These are phyloP conservation scores for Ptychoptera contaminata DNA, from an alignment of 2,888 invertebrate species.

Conservation along the genomic window DNA sequence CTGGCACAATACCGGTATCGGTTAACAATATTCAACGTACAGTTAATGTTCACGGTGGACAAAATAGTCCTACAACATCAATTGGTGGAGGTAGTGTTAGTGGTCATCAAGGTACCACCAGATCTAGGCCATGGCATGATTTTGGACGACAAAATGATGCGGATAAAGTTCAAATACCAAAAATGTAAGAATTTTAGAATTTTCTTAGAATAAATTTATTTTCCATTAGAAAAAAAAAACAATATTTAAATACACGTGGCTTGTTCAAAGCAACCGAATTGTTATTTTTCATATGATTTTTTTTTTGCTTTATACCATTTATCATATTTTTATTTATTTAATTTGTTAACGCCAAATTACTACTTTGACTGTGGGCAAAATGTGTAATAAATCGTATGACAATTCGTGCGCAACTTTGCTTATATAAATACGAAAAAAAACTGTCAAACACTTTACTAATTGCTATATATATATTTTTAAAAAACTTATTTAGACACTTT, in stretches of 20 bases:
- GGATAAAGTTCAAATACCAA: conserved; percentile 94
- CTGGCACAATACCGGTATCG: conserved; percentile 35
- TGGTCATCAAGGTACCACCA: conserved; percentile 39
- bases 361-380: no score
- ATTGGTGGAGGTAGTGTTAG: conserved; percentile 37
- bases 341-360: no score
- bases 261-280: no score
- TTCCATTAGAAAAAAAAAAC: neutral
- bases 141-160: conserved; percentile 87
- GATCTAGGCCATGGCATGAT: conserved; percentile 85
- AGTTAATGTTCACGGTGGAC: conserved; percentile 32
- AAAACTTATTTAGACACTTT: no score
- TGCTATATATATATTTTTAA: no score
- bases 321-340: no score
- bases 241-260: neutral
- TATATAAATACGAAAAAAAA: no score
- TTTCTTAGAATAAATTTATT: neutral
- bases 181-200: conserved; percentile 67
- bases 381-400: no score
- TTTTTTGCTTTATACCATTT: no score
- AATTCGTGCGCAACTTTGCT: no score
- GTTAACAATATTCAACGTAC: conserved; percentile 36
- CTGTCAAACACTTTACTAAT: no score
- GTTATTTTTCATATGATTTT: no score
- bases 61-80: conserved; percentile 31